Evolutionary conservation across 2,797 vertebrate species (phyloP), one percentile per base, ranked within the genome.

Genomic region (Phaenicophaeus curvirostris): DNA sequence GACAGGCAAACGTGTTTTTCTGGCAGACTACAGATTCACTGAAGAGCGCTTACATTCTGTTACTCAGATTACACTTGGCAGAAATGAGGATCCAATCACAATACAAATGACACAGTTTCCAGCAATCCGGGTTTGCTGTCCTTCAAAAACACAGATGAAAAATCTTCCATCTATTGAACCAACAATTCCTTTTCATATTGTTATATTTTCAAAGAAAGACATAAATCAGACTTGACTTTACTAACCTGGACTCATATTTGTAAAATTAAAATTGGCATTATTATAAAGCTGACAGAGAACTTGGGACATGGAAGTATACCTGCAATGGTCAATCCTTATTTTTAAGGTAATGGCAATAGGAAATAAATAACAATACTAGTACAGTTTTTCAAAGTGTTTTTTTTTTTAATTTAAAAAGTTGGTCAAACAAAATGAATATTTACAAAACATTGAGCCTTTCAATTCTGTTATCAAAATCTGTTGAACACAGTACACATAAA

Each of bases 361-460:
- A 92, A 91, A 91, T 3, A 93, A 85, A 55, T 7, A 67, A 85
- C 19, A 39, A 54, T 27, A 58, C 16, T 42, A 72, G 46, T 11
- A 51, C 1, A 11, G 30, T 27, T 10, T 85, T 87, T 57, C n/a
- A 63, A 78, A 78, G 2, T 17, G 6, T 0, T 0, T 2, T 73
- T 41, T 57, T 62, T 33, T 90, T 94, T 89, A 88, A 95, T 95
- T 90, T 46, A 78, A 86, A 82, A 81, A 37, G 35, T 14, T 33
- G 66, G 33, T 74, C 74, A 67, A 85, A 87, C 57, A 77, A 78
- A 51, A 55, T 50, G 25, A 84, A 14, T 95, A 94, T 95, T 94
- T 95, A 97, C 88, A 97, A 93, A 93, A 69, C 42, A 87, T 8
- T 50, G 18, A 94, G 24, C 31, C 67, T 93, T 92, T 73, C 18